Evolutionary conservation across 2,797 vertebrate species (phyloP), one percentile per base, ranked within the genome.

Genomic region (Sebastes vulpes): DNA sequence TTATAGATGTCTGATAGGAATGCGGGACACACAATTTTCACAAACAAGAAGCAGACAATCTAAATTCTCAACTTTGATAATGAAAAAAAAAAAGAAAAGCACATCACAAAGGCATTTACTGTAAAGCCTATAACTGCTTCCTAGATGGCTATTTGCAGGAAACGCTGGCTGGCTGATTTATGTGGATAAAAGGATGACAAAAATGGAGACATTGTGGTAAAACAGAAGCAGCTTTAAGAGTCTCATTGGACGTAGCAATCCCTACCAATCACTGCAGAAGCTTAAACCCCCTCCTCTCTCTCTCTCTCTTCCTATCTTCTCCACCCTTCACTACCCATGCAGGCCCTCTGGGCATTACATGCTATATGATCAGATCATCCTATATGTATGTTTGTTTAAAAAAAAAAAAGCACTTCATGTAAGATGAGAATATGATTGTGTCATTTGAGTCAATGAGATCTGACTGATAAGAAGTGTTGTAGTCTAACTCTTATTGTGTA

Each of bases 181-280:
- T 83, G 54, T 52, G 79, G 86, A 92, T 92, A 83, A 88, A 84
- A 88, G 82, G 54, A 84, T 85, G 72, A 82, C 61, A 82, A 88
- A 83, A 85, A 89, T 53, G 2, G 65, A 69, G 65, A 89, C 87
- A 89, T 86, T 88, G 68, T 77, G 81, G 91, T 86, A 75, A 93
- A 93, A 87, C 65, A 57, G 84, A 93, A 93, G 83, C 91, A 85
- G 91, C 90, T 94, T 94, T 92, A 84, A 85, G 84, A 88, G 82
- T 90, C 78, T 92, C 80, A 84, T 86, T 90, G 80, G 87, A 85
- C 72, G 78, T 38, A 84, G 66, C 80, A 94, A 92, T 92, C 86
- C 84, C 66, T 66, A 85, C 84, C 90, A 95, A 93, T 93, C 88
- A 86, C 74, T 76, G 75, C 73, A 79, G 59, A 78, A 82, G 88